Evolutionary conservation across 2,888 invertebrate species (phyloP).

Genomic region (Phragmatobia fuliginosa): DNA sequence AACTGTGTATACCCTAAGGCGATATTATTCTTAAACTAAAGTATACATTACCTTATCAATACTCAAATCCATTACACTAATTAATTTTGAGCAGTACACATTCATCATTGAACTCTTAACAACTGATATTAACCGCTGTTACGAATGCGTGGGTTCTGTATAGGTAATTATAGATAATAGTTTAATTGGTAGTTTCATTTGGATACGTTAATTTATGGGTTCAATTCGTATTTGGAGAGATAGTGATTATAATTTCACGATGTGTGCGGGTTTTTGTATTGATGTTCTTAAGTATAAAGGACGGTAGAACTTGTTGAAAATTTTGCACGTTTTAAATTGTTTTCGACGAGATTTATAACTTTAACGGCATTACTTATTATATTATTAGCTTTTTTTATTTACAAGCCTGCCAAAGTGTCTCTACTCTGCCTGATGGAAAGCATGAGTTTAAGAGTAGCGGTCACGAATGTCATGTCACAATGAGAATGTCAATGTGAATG

Average conservation of each 20-base stretch:
- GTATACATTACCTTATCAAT: constrained; percentile 48
- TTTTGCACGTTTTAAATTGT: background rate
- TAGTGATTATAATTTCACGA: background rate
- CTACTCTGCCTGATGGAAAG: no score
- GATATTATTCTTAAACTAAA: constrained; percentile 10
- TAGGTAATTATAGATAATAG: constrained; percentile 16
- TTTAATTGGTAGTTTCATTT: constrained; percentile 22
- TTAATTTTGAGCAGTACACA: constrained; percentile 44
- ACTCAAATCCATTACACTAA: constrained; percentile 46
- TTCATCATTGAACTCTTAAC: constrained; percentile 32
- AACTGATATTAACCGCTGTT: constrained; percentile 24
- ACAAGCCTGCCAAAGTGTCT: no score
- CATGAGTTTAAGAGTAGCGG: no score
- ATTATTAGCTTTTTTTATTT: no score
- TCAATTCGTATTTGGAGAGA: constrained; percentile 11
- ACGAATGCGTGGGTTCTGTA: constrained; percentile 39
- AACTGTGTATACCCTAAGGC: constrained; percentile 28
- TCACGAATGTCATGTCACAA: no score
- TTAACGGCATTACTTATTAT: no score
- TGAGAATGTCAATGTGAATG: no score
- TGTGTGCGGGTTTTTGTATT: background rate
- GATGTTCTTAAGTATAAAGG: no score
- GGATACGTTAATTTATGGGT: constrained; percentile 9
- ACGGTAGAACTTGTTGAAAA: background rate
- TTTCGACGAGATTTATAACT: no score